Conservation (phyloP, 2,797 vertebrate genomes). For the Euphonia xanthogaster region DNA sequence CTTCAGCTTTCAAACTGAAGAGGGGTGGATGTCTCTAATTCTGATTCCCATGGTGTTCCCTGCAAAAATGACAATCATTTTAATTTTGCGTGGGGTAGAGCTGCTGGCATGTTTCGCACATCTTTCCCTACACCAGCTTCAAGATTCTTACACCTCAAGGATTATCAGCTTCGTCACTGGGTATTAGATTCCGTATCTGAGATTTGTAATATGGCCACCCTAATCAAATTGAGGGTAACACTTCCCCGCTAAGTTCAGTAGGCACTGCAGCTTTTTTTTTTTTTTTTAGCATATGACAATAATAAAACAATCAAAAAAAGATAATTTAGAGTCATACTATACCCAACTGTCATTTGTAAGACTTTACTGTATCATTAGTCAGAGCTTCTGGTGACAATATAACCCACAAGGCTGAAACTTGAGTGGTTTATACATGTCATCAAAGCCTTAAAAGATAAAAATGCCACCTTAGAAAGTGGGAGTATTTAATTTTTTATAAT, state of each 20-base stretch:
- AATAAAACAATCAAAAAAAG: not conserved
- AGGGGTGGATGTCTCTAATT: conserved; percentile 21
- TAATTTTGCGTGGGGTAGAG: conserved; percentile 1
- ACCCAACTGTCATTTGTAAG: conserved; percentile 23
- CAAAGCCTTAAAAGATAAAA: conserved; percentile 40
- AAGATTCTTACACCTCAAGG: conserved; percentile 6
- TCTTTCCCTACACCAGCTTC: conserved; percentile 1
- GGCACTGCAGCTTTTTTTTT: not conserved
- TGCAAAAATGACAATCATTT: conserved; percentile 44
- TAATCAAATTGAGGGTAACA: not conserved
- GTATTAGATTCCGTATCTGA: not conserved
- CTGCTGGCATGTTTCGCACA: not conserved
- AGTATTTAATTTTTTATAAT: conserved; percentile 46
- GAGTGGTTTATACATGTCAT: conserved; percentile 45
- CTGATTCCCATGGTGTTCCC: conserved; percentile 43
- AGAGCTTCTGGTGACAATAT: conserved; percentile 56
- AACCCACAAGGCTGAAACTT: conserved; percentile 49
- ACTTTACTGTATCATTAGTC: conserved; percentile 44
- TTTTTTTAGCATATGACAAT: not conserved
- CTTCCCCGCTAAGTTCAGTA: not conserved
- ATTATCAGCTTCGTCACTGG: not conserved
- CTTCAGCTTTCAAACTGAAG: conserved; percentile 21
- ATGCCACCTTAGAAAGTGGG: conserved; percentile 23
- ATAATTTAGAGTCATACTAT: conserved; percentile 24
- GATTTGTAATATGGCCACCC: not conserved